A percentile compares a stretch with the other conserved stretches of the same genome.
Evolutionary conservation across 2,797 vertebrate species (phyloP).

Genomic region (Apogon talboti): DNA sequence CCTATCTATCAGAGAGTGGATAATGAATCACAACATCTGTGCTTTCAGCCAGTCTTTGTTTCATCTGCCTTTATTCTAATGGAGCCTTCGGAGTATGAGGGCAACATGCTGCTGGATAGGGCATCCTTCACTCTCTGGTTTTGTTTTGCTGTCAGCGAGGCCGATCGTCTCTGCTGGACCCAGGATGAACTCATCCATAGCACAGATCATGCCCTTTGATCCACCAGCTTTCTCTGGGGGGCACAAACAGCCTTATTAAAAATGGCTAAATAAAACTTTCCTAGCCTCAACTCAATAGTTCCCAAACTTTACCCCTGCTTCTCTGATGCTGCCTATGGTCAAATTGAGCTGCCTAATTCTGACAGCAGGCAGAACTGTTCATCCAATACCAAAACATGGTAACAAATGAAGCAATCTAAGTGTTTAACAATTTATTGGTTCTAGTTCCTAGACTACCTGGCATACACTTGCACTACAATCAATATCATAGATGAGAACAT

Average conservation of each 20-base stretch:
- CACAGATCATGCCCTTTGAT: constrained; percentile 83
- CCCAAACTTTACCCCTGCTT: constrained; percentile 70
- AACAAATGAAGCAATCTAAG: constrained; percentile 77
- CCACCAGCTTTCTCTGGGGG: constrained; percentile 73
- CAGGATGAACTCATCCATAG: constrained; percentile 75
- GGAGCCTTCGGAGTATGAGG: constrained; percentile 73
- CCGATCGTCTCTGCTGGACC: constrained; percentile 68
- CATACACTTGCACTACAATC: constrained; percentile 76
- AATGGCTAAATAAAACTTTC: constrained; percentile 82
- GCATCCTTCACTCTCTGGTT: constrained; percentile 77
- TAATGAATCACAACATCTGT: constrained; percentile 77
- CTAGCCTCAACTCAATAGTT: constrained; percentile 75
- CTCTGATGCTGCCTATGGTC: constrained; percentile 74
- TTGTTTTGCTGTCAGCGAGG: constrained; percentile 76
- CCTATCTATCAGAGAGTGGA: constrained; percentile 68
- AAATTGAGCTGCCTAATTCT: constrained; percentile 77
- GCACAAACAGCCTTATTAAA: constrained; percentile 81
- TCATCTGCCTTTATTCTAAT: constrained; percentile 80
- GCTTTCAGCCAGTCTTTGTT: constrained; percentile 76
- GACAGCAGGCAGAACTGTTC: constrained; percentile 59
- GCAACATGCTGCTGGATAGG: constrained; percentile 74
- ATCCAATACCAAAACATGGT: constrained; percentile 61
- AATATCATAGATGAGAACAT: constrained; percentile 78
- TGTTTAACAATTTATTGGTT: constrained; percentile 76
- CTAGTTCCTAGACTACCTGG: constrained; percentile 76